Evolutionary conservation across 2,888 invertebrate species (phyloP).

Genomic region (Melanophora roralis): DNA sequence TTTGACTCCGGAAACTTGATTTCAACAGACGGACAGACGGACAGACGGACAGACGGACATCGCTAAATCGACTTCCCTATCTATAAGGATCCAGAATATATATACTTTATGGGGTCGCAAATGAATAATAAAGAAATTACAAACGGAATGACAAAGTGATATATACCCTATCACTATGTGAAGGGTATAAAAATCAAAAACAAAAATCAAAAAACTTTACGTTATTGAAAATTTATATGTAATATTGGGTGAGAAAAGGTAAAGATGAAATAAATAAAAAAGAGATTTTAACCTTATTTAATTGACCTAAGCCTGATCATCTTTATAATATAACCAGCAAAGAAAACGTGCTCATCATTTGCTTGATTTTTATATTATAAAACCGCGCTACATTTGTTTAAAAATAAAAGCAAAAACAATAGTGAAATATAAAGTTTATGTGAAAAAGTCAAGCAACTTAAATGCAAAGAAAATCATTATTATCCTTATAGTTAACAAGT

Average conservation of each 20-base stretch:
- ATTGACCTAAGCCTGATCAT: slow-evolving; percentile 62
- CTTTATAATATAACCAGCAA: slow-evolving; percentile 37
- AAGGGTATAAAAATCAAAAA: slow-evolving; percentile 1
- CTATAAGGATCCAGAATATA: too few species aligned
- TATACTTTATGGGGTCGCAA: too few species aligned
- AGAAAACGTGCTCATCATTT: slow-evolving; percentile 64
- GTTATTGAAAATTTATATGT: slow-evolving; percentile 37
- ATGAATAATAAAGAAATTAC: too few species aligned
- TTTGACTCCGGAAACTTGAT: too few species aligned
- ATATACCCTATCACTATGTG: too few species aligned
- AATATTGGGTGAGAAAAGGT: slow-evolving; percentile 9
- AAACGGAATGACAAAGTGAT: too few species aligned
- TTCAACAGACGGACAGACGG: too few species aligned
- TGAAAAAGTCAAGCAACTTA: slow-evolving; percentile 24
- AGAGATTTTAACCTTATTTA: slow-evolving; percentile 61
- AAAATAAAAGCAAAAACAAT: slow-evolving; percentile 13
- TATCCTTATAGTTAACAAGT: slow-evolving; percentile 36
- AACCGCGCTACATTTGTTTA: slow-evolving; percentile 57
- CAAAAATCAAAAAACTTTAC: slow-evolving; percentile 15
- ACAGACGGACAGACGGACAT: too few species aligned
- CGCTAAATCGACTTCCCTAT: too few species aligned
- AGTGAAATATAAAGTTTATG: slow-evolving; percentile 49
- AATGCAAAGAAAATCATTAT: slow-evolving; percentile 15
- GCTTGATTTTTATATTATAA: slow-evolving; percentile 30
- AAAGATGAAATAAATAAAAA: slow-evolving; percentile 12